These are phyloP conservation scores for Etheostoma cragini DNA, from an alignment of 2,113 vertebrate species.

Conservation along the genomic window DNA sequence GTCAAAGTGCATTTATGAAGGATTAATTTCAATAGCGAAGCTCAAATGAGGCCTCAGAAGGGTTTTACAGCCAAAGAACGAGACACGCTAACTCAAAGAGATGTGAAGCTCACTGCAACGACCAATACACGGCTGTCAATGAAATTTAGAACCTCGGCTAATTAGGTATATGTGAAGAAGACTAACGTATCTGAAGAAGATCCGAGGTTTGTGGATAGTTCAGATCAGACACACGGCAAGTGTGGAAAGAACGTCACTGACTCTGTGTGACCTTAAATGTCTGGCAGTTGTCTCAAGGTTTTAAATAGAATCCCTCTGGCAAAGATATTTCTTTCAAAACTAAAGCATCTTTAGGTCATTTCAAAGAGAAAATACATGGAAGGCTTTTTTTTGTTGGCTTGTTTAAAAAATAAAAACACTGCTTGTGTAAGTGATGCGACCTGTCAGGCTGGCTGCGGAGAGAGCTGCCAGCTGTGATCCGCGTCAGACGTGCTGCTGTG, in stretches of 20 bases:
- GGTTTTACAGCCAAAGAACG: constrained; percentile 6
- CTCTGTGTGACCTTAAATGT: constrained; percentile 38
- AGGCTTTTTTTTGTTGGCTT: constrained; percentile 24
- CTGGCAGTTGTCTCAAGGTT: constrained; percentile 36
- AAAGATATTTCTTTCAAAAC: constrained; percentile 36
- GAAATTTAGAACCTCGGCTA: background rate
- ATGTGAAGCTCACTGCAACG: background rate
- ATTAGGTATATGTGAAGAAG: background rate
- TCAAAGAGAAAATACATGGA: constrained; percentile 68
- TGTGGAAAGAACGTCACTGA: constrained; percentile 7
- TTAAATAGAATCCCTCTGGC: constrained; percentile 55
- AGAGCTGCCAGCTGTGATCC: constrained; percentile 71
- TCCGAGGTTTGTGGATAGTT: constrained; percentile 17
- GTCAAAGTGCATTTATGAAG: constrained; percentile 28
- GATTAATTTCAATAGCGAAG: constrained; percentile 13
- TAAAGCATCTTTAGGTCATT: constrained; percentile 66
- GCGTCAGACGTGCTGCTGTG: constrained; percentile 75
- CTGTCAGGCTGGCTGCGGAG: constrained; percentile 65
- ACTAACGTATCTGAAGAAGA: constrained; percentile 24
- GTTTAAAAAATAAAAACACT: constrained; percentile 10
- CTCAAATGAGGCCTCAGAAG: background rate
- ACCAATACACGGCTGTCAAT: constrained; percentile 6
- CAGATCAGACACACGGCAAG: background rate
- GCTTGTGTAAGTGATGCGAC: constrained; percentile 64
- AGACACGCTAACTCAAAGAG: constrained; percentile 6